Evolutionary conservation across 2,113 vertebrate species (phyloP).

Genomic region (Phyllostomus hastatus): DNA sequence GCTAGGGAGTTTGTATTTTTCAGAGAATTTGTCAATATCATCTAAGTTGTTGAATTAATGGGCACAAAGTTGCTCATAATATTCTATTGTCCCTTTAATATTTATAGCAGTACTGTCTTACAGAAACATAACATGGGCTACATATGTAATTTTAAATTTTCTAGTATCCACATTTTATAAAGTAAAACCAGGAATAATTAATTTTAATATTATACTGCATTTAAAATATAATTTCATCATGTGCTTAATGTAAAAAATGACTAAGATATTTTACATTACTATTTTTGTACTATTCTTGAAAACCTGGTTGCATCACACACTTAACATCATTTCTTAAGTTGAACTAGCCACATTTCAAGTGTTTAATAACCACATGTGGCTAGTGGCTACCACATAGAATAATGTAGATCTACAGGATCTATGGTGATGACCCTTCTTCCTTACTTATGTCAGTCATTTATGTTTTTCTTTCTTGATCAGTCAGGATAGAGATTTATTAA

Average conservation of each 20-base stretch:
- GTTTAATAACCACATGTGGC: not conserved
- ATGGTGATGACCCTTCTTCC: not conserved
- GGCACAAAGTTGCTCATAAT: not conserved
- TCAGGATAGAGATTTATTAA: not conserved
- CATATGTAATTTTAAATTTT: not conserved
- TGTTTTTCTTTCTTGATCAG: not conserved
- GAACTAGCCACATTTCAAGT: not conserved
- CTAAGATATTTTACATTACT: not conserved
- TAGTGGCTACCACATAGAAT: not conserved
- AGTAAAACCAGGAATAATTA: not conserved
- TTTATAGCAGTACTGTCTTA: not conserved
- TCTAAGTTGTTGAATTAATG: not conserved
- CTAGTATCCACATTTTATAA: not conserved
- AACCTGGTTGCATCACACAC: not conserved
- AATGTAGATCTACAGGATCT: not conserved
- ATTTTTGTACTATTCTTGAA: not conserved
- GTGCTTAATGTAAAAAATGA: not conserved
- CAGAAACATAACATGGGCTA: not conserved
- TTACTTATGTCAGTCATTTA: not conserved
- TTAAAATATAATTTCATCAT: slow-evolving; percentile 16
- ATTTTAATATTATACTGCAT: not conserved
- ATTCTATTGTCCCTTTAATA: not conserved
- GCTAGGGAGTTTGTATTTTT: not conserved
- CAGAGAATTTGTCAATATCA: not conserved
- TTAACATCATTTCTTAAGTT: not conserved